Percentiles rank a stretch among this genome's conserved stretches.
Conservation (phyloP, 2,888 invertebrate genomes). For the Pollenia labialis region DNA sequence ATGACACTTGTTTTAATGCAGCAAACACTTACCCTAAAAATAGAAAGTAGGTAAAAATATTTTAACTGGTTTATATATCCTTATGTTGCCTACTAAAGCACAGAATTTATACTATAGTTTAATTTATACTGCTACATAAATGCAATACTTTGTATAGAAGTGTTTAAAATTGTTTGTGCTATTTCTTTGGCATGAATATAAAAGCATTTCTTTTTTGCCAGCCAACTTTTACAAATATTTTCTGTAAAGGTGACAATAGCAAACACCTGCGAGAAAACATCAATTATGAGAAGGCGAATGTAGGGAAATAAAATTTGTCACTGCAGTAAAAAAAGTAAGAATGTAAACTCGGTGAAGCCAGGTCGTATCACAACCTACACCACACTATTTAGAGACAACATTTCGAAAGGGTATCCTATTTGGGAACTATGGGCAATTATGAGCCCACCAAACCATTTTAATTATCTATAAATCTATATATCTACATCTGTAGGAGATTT, state of each 20-base stretch:
- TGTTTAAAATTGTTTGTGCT: slow-evolving; percentile 16
- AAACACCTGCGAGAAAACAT: slow-evolving; percentile 80
- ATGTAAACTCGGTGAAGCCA: no score
- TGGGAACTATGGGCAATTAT: no score
- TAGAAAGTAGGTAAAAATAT: slow-evolving; percentile 46
- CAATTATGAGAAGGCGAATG: slow-evolving; percentile 76
- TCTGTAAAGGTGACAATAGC: slow-evolving; percentile 62
- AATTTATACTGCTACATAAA: not conserved
- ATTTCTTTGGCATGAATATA: slow-evolving; percentile 35
- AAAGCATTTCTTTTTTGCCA: slow-evolving; percentile 1
- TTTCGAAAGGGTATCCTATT: no score
- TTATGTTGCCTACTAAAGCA: not conserved
- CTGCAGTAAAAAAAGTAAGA: not conserved
- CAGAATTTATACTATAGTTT: not conserved
- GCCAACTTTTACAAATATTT: slow-evolving; percentile 10
- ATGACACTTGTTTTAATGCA: slow-evolving; percentile 28
- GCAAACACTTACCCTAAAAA: slow-evolving; percentile 44
- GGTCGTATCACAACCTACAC: no score
- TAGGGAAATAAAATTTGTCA: slow-evolving; percentile 75
- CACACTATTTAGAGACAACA: no score
- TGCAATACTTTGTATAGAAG: no score
- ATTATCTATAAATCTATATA: no score
- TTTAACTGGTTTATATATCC: slow-evolving; percentile 10
- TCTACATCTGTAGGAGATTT: no score
- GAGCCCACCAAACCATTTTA: no score